Evolutionary conservation across 2,888 invertebrate genomes (phyloP).

Genomic region (Pelosia muscerda): DNA sequence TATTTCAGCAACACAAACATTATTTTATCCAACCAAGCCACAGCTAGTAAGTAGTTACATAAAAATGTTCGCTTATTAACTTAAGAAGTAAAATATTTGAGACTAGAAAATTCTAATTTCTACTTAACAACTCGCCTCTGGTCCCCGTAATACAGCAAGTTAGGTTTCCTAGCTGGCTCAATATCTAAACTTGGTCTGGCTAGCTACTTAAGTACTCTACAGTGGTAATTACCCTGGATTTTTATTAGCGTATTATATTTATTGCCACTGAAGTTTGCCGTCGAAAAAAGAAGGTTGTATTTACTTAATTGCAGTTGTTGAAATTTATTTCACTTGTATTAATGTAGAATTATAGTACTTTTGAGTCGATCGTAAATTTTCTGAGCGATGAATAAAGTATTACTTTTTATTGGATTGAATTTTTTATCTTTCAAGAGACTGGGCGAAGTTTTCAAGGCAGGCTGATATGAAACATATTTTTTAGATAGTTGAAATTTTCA

Average conservation of each 20-base stretch:
- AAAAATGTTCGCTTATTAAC: too few relatives aligned
- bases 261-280: slow-evolving; percentile 24
- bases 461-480: too few relatives aligned
- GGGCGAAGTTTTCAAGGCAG: not conserved
- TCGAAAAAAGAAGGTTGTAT: slow-evolving; percentile 16
- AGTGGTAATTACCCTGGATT: slow-evolving; percentile 38
- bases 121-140: not conserved
- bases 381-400: not conserved
- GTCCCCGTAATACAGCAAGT: not conserved
- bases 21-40: too few relatives aligned
- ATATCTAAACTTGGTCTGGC: slow-evolving; percentile 40
- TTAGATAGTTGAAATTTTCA: too few relatives aligned
- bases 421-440: not conserved
- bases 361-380: not conserved
- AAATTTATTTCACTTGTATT: slow-evolving; percentile 5
- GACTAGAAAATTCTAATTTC: not conserved
- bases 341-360: not conserved
- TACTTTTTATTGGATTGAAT: not conserved
- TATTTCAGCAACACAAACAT: too few relatives aligned
- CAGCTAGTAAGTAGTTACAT: too few relatives aligned
- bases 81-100: not conserved
- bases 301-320: slow-evolving; percentile 9
- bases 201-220: slow-evolving; percentile 30
- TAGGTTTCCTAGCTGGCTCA: slow-evolving; percentile 19
- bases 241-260: slow-evolving; percentile 31